Evolutionary conservation across 2,113 vertebrate species (phyloP), one percentile per base, ranked within the genome.

Genomic region (Numida meleagris): DNA sequence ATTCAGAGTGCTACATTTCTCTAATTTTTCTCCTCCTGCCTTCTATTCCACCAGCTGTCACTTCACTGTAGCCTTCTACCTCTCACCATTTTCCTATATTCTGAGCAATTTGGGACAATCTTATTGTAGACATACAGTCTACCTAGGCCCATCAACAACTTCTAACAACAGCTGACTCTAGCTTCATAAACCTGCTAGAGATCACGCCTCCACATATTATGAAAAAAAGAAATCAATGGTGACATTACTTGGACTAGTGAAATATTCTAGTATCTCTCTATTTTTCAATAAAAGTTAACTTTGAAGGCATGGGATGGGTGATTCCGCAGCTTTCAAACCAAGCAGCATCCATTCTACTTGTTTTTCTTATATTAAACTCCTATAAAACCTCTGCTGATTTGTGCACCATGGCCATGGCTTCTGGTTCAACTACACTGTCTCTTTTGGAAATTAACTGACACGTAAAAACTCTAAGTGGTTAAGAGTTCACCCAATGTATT

Each of bases 151-250:
- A 50, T 19, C 11, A 68, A 27, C 11, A 72, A 29, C 51, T 86
- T 79, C 70, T 65, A 85, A 91, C 24, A 85, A 91, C 24, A 76
- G 13, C 8, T 36, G 5, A 36, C 10, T 66, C 27, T 29, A 58
- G 86, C 58, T 74, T 81, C 14, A 34, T 23, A 62, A 58, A 73
- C n/a, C 12, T 16, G 67, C 57, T 29, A 62, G 66, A 78, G 19
- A 63, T 7, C 12, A 10, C 12, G 9, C 3, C 7, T 16, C 7
- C 1, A 3, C 4, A 10, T 2, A 3, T 43, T 29, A 53, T 16
- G 25, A 51, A 42, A 1, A 4, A 21, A 75, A 24, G 33, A 42
- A 29, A 51, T 5, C 8, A 34, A 25, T 9, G 9, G 10, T 36
- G 21, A 71, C 4, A 53, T 70, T 45, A 27, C 18, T 38, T 50